Base-by-base conservation (phyloP, 2,113 vertebrate genomes). In the Podilymbus podiceps region DNA sequence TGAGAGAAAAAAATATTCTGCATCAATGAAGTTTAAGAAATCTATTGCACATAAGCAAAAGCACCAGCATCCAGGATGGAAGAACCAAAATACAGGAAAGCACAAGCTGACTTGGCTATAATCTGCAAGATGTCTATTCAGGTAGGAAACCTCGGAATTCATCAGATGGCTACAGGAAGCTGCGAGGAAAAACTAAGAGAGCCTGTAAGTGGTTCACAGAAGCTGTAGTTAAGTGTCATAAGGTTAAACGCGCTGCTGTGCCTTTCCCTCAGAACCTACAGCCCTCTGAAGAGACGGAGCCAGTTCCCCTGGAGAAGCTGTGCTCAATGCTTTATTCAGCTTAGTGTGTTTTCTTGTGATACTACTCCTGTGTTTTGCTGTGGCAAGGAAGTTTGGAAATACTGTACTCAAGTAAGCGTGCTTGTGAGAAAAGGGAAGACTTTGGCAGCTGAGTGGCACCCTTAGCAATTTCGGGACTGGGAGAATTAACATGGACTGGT, bases 151-250 rank as follows among this genome's bases (percentile, higher is more conserved):
- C 38, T 17, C 86, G 79, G 64, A 87, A 87, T 52, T 31, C 74
- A 68, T 11, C 68, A 68, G 46, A 81, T 20, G 60, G 64, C 69
- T 84, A 71, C 21, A 67, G 40, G 14, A 93, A 80, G 40, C 28
- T 18, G 0, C 1, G 15, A 80, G 52, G 17, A 52, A 60, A 78
- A 85, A 49, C 60, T 0, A 27, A 17, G 69, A 60, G 56, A 78
- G 30, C 27, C 13, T 59, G 30, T 3, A 25, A 88, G 15, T 1
- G 5, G 15, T 47, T 53, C 3, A 3, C 14, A 10, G 6, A 44
- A 82, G 7, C 56, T 53, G 3, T 16, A 56, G 6, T 76, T 40
- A 3, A 0, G n/a, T 6, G 49, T 30, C 0, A 1, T 17, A 60
- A 90, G 49, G 81, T 72, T 56, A 14, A 40, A 67, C 38, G n/a